phyloP scores from a whole-genome alignment of 2,888 invertebrate genomes.

The Pollenia amentaria region DNA sequence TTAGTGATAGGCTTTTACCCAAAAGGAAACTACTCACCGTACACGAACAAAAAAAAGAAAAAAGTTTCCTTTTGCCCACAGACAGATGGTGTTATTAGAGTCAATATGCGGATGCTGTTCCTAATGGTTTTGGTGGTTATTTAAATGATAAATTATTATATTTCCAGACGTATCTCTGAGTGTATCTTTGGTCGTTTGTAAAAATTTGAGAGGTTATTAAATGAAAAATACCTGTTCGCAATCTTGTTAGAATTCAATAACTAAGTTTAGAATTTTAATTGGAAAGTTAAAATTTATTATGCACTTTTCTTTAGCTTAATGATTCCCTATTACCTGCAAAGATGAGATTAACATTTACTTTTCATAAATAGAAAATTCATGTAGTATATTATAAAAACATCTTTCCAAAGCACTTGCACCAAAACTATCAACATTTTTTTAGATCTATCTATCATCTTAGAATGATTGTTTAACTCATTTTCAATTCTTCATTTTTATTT shows the following conservation, averaged over 20 bases:
- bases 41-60: not conserved
- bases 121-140: conserved; percentile 31
- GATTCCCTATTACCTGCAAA: not conserved
- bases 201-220: conserved; percentile 63
- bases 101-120: conserved; percentile 23
- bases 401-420: too few species aligned
- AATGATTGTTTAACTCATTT: too few species aligned
- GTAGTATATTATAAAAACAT: too few species aligned
- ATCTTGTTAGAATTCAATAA: conserved; percentile 54
- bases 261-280: conserved; percentile 52
- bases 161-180: conserved; percentile 11
- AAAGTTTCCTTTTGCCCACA: conserved; percentile 45
- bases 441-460: not conserved
- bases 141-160: conserved; percentile 64
- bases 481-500: not conserved
- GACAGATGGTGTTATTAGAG: conserved; percentile 63
- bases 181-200: conserved; percentile 47
- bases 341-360: conserved; percentile 8
- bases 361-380: not conserved
- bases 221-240: conserved; percentile 61
- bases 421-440: too few species aligned
- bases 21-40: conserved; percentile 59
- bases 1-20: conserved; percentile 74
- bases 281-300: conserved; percentile 58
- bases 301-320: conserved; percentile 35